Base-by-base conservation (phyloP, 2,888 invertebrate genomes). In the Hermaeophaga mercurialis region DNA sequence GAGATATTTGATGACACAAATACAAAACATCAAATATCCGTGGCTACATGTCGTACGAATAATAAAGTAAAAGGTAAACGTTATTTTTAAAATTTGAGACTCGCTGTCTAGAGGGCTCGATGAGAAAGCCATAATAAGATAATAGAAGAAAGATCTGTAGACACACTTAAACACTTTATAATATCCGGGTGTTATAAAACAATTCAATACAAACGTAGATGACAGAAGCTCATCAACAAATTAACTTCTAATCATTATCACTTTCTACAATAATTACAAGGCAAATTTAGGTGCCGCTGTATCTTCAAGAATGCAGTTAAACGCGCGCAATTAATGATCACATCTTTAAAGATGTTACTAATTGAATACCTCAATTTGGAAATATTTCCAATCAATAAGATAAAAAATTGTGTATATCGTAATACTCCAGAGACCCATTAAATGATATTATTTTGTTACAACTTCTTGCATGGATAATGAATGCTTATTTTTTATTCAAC, bases 211-310 rank as follows among this genome's bases (percentile, higher is more conserved):
- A 24, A 47, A 36, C 34, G 22, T 19, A 5, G 36, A 18, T 24
- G 36, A 38, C 14, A 41, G 18, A 39, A 38, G 14, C 19, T 39
- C 49, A 41, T 50, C 49, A 41, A 33, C 49, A 41, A 50, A 50
- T 50, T 50, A 50, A 41, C 39, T 49, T 50, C 41, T 50, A 50
- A 50, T 50, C 41, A 41, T 50, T 50, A 41, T 50, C 49, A 41
- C 49, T 50, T 50, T 50, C 49, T 50, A 50, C 49, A 15, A 50
- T 50, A 41, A 50, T 50, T 50, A 41, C 15, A 38, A 48, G 18
- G 19, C 17, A 22, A 41, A 50, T 50, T 50, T 50, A 50, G 49
- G 41, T 50, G 41, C 49, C 49, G 49, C 41, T 47, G 49, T 50
- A 28, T 50, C 33, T 31, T 11, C 9, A 28, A 41, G 49, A 50